phyloP scores from a whole-genome alignment of 2,888 invertebrate genomes.

The Hartigia nigra region DNA sequence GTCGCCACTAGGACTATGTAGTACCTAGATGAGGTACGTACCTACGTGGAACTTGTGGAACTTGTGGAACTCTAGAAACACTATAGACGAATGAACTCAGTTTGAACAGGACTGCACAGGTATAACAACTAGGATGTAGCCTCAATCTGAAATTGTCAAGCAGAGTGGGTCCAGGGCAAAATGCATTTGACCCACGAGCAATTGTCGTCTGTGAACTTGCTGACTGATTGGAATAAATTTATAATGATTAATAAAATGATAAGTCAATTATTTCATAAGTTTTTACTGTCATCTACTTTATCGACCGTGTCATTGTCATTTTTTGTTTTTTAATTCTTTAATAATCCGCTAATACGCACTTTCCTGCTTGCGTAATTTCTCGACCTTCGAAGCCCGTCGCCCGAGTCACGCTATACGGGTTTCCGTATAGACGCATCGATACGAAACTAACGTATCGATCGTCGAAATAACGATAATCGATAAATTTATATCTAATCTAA shows the following conservation, averaged over 20 bases:
- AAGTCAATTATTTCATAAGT: too few relatives aligned
- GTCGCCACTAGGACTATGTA: neutral
- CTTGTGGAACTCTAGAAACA: neutral
- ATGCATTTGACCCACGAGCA: too few relatives aligned
- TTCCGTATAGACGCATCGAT: slow-evolving; percentile 5
- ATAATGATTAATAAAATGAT: too few relatives aligned
- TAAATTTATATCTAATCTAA: neutral
- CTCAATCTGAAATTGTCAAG: neutral
- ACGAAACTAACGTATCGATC: neutral
- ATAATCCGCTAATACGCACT: neutral
- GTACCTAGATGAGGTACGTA: slow-evolving; percentile 1
- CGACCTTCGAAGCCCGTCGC: slow-evolving; percentile 19
- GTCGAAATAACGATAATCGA: neutral
- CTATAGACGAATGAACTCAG: neutral
- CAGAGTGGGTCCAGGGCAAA: neutral
- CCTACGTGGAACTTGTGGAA: neutral
- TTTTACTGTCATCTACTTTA: too few relatives aligned
- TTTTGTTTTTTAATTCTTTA: neutral
- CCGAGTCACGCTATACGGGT: slow-evolving; percentile 12
- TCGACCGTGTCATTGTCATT: neutral
- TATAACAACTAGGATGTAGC: neutral
- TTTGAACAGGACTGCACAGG: neutral
- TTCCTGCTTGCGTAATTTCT: slow-evolving; percentile 1
- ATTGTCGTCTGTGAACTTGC: too few relatives aligned
- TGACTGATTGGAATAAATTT: too few relatives aligned